Base-by-base conservation (phyloP, 2,797 vertebrate genomes). In the Cheirogaleus major region DNA sequence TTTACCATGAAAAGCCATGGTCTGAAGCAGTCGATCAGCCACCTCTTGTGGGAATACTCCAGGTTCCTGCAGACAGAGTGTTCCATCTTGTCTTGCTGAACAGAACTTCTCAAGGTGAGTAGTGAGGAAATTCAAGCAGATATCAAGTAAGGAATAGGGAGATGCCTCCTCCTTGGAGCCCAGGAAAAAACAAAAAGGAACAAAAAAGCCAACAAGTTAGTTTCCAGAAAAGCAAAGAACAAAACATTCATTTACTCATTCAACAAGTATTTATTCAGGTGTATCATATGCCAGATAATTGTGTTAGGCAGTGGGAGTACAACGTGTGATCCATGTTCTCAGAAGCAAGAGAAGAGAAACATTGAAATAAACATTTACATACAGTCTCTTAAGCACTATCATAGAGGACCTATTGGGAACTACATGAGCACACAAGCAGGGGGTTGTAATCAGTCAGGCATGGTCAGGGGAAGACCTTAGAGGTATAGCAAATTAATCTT, bases 11-110 rank as follows among this genome's bases (percentile, higher is more conserved):
- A 98, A 98, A 59, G 99, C 99, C 99, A 99, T 99, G 2, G 99
- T 99, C 97, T 99, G 99, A 98, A 99, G 99, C 96, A 99, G 99
- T 95, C 99, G 99, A 96, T 99, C 99, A 30, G 99, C 99, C 43
- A 99, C 99, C 98, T 99, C 99, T 98, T 99, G 99, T 22, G 99
- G 99, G 98, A 99, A 99, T 92, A 99, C 99, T 7, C 99, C 99
- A 23, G 99, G 99, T 97, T 99, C 99, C 91, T 99, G 99, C 96
- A 99, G 99, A 98, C 99, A 99, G 43, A 99, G 95, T 0, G 99
- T 99, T 65, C 99, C 99, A 98, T 99, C 99, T 32, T 99, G 99
- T 35, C 99, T 99, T 97, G 99, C 99, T 95, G 99, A 99, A 97
- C 99, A 99, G 98, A 99, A 99, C 95, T 99, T 99, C 97, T 99